Evolutionary conservation across 2,113 vertebrate species (phyloP), one percentile per base, ranked within the genome.

Genomic region (Protomyctophum bolini): DNA sequence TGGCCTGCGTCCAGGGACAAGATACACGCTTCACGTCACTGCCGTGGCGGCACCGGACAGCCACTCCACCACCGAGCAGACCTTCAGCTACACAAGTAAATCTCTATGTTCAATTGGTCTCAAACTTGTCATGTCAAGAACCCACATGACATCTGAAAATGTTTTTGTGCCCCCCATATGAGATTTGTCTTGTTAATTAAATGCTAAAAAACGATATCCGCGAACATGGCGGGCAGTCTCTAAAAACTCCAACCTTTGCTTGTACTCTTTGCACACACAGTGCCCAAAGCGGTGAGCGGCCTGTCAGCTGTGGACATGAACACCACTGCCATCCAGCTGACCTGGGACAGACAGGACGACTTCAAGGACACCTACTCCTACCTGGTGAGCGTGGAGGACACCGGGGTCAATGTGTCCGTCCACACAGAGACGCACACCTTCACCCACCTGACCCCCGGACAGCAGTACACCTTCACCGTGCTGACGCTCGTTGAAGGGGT

Each of bases 31-130:
- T 67, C 73, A 0, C 0, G 86, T 91, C 10, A 83, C 10, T 0
- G 70, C 85, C 0, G 41, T 60, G 21, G 76, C 54, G 10, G 58
- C 14, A 56, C 0, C 12, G 58, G 68, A 7, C 41, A 72, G 21
- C 66, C 1, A 68, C 33, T 87, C 84, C 10, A 33, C 5, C 0
- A 3, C 14, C 4, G 56, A 65, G 60, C 10, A 15, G 6, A 66
- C 52, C 0, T 71, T 50, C 61, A 57, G 10, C 70, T 84, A 71
- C 70, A 92, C 90, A 70, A 69, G 88, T 92, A 87, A 86, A 83
- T 65, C 14, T 2, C 55, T 28, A 6, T 5, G 57, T 55, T 72
- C 6, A 41, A 15, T 46, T 1, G 12, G 6, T 11, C 2, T 15
- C 1, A 33, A 46, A 57, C 11, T 61, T 15, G 8, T 10, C 21